Percentiles rank a stretch among this genome's conserved stretches.
These are phyloP conservation scores for Lithobates pipiens DNA, from an alignment of 2,797 vertebrate genomes.

Conservation along the genomic window DNA sequence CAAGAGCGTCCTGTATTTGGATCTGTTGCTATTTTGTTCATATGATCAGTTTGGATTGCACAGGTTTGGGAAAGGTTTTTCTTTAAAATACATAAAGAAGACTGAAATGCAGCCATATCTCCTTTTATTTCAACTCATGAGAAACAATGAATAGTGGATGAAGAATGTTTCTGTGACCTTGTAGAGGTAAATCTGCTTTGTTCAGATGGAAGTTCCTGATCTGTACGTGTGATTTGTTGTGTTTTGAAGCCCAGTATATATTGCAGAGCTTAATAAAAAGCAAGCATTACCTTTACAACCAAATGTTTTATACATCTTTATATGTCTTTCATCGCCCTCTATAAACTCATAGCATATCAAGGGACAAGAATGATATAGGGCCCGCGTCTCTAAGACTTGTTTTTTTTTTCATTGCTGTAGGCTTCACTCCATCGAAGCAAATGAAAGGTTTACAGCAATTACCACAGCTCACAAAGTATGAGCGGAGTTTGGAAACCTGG, in stretches of 20 bases:
- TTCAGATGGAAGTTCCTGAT: constrained; percentile 13
- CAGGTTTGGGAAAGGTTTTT: too few species aligned
- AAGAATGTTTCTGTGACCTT: constrained; percentile 27
- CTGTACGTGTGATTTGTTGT: constrained; percentile 6
- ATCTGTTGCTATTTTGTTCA: too few species aligned
- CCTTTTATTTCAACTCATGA: not conserved
- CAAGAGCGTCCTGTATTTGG: too few species aligned
- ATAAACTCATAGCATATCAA: not conserved
- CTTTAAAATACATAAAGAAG: not conserved
- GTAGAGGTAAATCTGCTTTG: constrained; percentile 29
- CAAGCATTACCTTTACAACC: not conserved
- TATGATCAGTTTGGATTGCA: too few species aligned
- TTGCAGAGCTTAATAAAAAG: constrained; percentile 10
- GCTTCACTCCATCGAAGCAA: constrained; percentile 30
- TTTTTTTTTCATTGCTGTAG: constrained; percentile 13
- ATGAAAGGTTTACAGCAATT: constrained; percentile 43
- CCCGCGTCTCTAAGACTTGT: not conserved
- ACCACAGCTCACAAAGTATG: constrained; percentile 31
- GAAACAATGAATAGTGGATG: not conserved
- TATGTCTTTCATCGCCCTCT: constrained; percentile 3
- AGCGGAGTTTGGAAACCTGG: constrained; percentile 29
- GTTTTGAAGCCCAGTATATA: constrained; percentile 13
- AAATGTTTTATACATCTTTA: constrained; percentile 22
- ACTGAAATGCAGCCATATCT: not conserved
- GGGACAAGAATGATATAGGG: constrained; percentile 20